Percentiles rank a stretch among this genome's conserved stretches.
phyloP scores from a whole-genome alignment of 2,113 vertebrate genomes.

The Athene cunicularia region DNA sequence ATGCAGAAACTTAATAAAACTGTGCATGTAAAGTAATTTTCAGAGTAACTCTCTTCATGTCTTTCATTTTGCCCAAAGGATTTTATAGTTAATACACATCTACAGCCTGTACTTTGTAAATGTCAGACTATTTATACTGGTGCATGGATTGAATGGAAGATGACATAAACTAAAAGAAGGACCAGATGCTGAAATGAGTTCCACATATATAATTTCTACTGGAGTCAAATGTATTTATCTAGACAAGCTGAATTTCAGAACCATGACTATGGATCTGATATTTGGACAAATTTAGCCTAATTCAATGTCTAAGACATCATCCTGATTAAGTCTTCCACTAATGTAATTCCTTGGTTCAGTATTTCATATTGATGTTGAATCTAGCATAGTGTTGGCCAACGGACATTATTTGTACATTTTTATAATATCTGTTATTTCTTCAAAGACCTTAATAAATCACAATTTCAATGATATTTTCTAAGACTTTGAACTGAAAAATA shows the following conservation, averaged over 20 bases:
- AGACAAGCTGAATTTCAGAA: background rate
- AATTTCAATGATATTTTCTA: background rate
- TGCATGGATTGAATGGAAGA: constrained; percentile 49
- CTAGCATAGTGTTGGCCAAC: background rate
- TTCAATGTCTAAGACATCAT: background rate
- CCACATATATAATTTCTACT: background rate
- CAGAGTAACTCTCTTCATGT: background rate
- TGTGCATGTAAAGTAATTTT: background rate
- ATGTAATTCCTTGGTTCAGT: background rate
- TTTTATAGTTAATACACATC: constrained; percentile 19
- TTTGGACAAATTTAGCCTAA: background rate
- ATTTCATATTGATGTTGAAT: background rate
- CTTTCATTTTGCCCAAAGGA: constrained; percentile 23
- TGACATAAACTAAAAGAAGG: background rate
- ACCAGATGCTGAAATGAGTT: background rate
- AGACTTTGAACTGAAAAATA: background rate
- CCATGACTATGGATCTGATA: background rate
- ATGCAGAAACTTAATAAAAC: constrained; percentile 36
- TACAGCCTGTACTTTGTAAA: constrained; percentile 14
- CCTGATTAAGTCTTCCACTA: background rate
- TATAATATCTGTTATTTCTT: background rate
- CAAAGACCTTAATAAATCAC: background rate
- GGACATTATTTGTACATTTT: background rate
- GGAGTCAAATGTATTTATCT: background rate
- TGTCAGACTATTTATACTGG: constrained; percentile 1